Evolutionary conservation across 53 echinoderm and acorn worm species (phyloP).

Genomic region (Henricia sp.): DNA sequence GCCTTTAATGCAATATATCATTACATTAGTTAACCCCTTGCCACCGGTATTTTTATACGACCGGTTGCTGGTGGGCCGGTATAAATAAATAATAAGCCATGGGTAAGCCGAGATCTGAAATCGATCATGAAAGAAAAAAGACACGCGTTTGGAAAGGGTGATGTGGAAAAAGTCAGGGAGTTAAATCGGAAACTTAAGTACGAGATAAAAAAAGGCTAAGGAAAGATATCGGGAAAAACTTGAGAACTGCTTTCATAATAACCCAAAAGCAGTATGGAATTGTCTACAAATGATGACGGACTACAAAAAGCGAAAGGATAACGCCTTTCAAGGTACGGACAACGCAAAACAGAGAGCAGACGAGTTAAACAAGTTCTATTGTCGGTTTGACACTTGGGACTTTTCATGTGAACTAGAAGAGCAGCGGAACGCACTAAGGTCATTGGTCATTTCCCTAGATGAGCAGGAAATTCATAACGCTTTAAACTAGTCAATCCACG

Average conservation of each 20-base stretch:
- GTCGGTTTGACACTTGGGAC: not conserved
- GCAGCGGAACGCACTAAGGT: not conserved
- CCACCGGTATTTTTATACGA: no score
- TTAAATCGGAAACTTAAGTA: constrained; percentile 17
- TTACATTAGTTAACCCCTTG: no score
- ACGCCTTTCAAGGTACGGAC: constrained; percentile 2
- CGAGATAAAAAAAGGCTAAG: constrained; percentile 21
- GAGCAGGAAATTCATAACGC: not conserved
- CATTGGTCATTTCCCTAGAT: not conserved
- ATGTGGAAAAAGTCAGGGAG: constrained; percentile 14
- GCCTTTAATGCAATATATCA: no score
- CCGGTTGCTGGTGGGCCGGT: no score
- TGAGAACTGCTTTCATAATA: constrained; percentile 4
- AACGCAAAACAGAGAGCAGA: not conserved
- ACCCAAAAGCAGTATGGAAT: constrained; percentile 9
- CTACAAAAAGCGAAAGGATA: constrained; percentile 5
- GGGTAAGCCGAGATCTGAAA: no score
- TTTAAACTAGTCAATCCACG: not conserved
- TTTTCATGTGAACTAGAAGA: not conserved
- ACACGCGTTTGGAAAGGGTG: constrained; percentile 5
- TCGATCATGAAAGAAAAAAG: constrained; percentile 1
- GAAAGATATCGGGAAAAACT: constrained; percentile 11
- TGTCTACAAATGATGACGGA: constrained; percentile 20
- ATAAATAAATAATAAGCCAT: no score
- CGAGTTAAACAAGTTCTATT: not conserved